These are phyloP conservation scores for Rhyacophila brunnea DNA, from an alignment of 1,140 invertebrate genomes.

Conservation along the genomic window DNA sequence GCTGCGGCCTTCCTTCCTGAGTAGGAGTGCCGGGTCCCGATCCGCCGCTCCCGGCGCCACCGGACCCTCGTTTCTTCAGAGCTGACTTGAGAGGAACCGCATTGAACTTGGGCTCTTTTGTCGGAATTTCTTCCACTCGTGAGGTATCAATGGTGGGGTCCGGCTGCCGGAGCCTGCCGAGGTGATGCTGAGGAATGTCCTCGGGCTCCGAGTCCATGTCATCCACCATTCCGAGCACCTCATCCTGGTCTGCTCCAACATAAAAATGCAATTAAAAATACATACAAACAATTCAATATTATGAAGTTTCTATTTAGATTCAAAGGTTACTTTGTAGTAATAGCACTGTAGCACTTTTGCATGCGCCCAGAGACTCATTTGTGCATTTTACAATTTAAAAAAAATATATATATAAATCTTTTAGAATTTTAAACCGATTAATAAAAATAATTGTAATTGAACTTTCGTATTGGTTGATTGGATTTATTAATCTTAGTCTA, in stretches of 20 bases:
- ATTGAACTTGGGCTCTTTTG: conserved; percentile 84
- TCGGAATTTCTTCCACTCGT: conserved; percentile 84
- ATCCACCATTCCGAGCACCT: conserved; percentile 28
- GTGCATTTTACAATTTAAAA: too few relatives aligned
- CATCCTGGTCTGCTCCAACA: conserved; percentile 25
- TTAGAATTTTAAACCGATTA: too few relatives aligned
- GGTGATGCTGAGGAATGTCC: conserved; percentile 54
- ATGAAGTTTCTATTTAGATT: too few relatives aligned
- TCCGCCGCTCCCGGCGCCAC: conserved; percentile 60
- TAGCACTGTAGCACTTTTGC: too few relatives aligned
- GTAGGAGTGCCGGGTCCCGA: conserved; percentile 68
- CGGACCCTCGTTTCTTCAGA: conserved; percentile 76
- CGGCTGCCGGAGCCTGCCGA: conserved; percentile 56
- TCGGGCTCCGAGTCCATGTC: conserved; percentile 49
- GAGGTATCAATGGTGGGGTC: conserved; percentile 73
- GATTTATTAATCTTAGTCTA: too few relatives aligned
- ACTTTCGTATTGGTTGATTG: too few relatives aligned
- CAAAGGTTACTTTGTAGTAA: too few relatives aligned
- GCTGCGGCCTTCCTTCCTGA: conserved; percentile 58
- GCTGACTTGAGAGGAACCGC: conserved; percentile 88
- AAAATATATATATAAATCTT: too few relatives aligned
- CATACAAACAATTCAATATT: too few relatives aligned
- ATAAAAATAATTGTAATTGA: too few relatives aligned
- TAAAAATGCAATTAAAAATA: conserved; percentile 2
- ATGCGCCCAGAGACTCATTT: too few relatives aligned